Evolutionary conservation across 2,888 invertebrate species (phyloP), one percentile per base, ranked within the genome.

Genomic region (Plagodis dolabraria): DNA sequence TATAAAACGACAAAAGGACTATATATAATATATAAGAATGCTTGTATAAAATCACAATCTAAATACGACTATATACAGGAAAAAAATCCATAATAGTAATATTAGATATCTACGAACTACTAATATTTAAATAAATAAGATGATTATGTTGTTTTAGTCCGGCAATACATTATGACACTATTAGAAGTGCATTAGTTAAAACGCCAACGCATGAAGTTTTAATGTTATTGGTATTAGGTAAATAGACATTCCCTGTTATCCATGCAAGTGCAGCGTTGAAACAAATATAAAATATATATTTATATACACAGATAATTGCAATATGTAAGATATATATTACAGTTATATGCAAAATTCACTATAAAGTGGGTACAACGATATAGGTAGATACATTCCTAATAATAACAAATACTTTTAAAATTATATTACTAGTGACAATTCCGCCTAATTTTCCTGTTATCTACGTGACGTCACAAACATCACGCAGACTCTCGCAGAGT

Each of bases 231-330:
- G 34, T 47, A 52, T 46, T 47, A 66, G 65, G 56, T 74, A 73
- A 76, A 79, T 82, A 80, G 71, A 86, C 89, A 89, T 89, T 85
- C 87, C 90, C 89, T 89, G 86, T 80, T 80, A 78, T 87, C 87
- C 90, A 89, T 90, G 90, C 90, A 89, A 74, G 80, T 86, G 89
- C 89, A 80, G 90, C 89, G 72, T 83, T 78, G 74, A 71, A 74
- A 77, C 71, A 86, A 80, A 83, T 72, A 74, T 57, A 68, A 59
- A 50, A 54, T 54, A 83, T 71, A 66, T 59, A 62, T 65, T 62
- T 65, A 64, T 62, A 64, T 50, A 63, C 47, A 72, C 64, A 69
- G 38, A 8, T 70, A 68, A 58, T 56, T 62, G 36, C 42, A 57
- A 53, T 58, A 54, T 61, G 51, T 54, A 62, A 33, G 52, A 65